Base-by-base conservation (phyloP, 2,797 vertebrate species). In the Semotilus atromaculatus region DNA sequence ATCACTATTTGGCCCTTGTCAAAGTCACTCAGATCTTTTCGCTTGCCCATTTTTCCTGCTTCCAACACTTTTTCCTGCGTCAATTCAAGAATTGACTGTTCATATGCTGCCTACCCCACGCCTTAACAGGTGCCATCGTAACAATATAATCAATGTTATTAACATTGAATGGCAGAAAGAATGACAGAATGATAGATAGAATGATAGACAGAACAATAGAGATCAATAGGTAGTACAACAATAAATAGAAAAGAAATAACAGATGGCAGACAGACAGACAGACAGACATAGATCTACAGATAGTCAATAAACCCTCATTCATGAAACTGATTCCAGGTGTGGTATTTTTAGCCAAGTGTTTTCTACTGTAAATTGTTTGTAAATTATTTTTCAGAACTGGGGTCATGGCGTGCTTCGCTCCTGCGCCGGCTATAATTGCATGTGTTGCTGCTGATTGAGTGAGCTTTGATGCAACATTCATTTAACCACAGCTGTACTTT, bases 401-500 rank as follows among this genome's bases (percentile, higher is more conserved):
- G 76, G 76, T 85, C 76, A 73, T n/a, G 29, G 38, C 4, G 23
- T 78, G 70, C 79, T 55, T 80, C 38, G 45, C 45, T 76, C 43
- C 43, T 79, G 66, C 82, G 84, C 80, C 77, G 31, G 73, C 36
- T 87, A 67, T 88, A 84, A 87, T 66, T 85, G 73, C 16, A 31
- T 85, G 83, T 87, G 78, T 83, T 86, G 73, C 85, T 60, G 38
- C 80, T 81, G 84, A 88, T 86, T 85, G 87, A 89, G 83, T 81
- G 85, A 87, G 86, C 82, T 84, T 78, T 87, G 86, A 89, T 87
- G 85, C 85, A 88, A 84, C 82, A 84, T 85, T 88, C 64, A 83
- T 89, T 89, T 88, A 87, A 85, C 87, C 83, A 45, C 86, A 86
- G 83, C 84, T 58, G 43, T 73, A 86, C 83, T 88, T 88, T 74